phyloP scores from a whole-genome alignment of 2,888 invertebrate genomes.

The Meliscaeva auricollis region DNA sequence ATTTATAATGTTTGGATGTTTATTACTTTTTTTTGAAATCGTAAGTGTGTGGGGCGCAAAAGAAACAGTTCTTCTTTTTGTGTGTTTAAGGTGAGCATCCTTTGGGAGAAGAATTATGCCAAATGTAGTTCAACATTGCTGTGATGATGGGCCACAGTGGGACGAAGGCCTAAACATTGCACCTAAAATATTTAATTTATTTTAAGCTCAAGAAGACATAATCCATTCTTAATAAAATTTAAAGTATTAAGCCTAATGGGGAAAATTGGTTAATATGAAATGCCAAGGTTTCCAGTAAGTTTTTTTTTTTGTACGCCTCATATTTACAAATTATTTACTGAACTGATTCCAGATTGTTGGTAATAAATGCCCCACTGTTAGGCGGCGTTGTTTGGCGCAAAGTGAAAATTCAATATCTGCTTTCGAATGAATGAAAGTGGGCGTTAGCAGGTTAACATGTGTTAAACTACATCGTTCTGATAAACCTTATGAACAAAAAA shows the following conservation, averaged over 20 bases:
- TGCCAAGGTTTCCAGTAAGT: too few species aligned
- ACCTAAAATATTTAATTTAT: too few species aligned
- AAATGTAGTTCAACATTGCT: constrained; percentile 56
- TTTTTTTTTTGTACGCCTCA: too few species aligned
- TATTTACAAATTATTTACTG: neutral
- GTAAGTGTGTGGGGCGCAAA: constrained; percentile 53
- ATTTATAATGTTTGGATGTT: constrained; percentile 43
- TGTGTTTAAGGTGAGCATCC: constrained; percentile 66
- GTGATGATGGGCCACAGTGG: neutral
- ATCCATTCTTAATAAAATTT: neutral
- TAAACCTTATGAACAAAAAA: constrained; percentile 15
- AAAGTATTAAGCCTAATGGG: too few species aligned
- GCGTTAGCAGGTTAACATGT: constrained; percentile 75
- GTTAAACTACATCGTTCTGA: constrained; percentile 60
- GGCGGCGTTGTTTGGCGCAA: constrained; percentile 1
- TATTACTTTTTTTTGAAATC: neutral
- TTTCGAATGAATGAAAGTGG: constrained; percentile 69
- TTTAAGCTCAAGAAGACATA: too few species aligned
- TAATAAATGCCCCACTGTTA: neutral
- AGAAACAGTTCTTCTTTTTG: constrained; percentile 65
- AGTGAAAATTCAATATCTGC: constrained; percentile 70
- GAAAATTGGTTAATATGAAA: too few species aligned
- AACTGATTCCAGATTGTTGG: neutral
- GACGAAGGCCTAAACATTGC: too few species aligned
- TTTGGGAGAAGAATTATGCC: constrained; percentile 56